These are phyloP conservation scores for Hypotaenidia okinawae DNA, from an alignment of 2,797 vertebrate species.

Conservation along the genomic window DNA sequence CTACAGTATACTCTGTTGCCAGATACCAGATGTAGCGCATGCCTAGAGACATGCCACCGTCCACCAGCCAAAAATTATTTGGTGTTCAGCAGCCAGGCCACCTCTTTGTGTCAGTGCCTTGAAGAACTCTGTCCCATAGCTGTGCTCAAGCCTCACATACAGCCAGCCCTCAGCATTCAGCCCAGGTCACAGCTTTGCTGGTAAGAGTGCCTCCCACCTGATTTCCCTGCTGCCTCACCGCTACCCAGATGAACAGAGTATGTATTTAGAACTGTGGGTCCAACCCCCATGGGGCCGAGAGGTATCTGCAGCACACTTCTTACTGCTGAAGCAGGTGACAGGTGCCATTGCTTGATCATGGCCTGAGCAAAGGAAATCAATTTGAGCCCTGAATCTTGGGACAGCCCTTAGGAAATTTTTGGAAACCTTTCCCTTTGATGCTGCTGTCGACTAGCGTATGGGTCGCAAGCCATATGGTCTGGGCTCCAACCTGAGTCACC, in stretches of 20 bases:
- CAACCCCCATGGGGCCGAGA: background rate
- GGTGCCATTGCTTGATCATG: background rate
- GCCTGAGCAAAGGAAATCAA: too few species aligned
- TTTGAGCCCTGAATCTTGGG: background rate
- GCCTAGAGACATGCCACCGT: background rate
- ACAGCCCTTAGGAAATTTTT: background rate
- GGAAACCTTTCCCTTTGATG: background rate
- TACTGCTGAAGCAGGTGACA: background rate
- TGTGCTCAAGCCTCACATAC: background rate
- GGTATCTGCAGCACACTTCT: background rate
- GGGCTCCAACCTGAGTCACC: background rate
- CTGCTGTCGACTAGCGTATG: background rate
- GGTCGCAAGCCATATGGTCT: fast-evolving
- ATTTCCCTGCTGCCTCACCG: background rate
- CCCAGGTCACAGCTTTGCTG: background rate
- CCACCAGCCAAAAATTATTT: background rate
- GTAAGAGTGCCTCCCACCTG: background rate
- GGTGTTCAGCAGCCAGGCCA: background rate
- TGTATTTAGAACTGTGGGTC: background rate
- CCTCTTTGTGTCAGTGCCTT: background rate
- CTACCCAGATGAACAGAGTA: background rate
- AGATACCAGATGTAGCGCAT: background rate
- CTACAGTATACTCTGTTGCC: background rate
- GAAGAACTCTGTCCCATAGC: background rate
- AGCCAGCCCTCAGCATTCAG: background rate